Evolutionary conservation across 2,113 vertebrate species (phyloP), one percentile per base, ranked within the genome.

Genomic region (Mustelus asterias): DNA sequence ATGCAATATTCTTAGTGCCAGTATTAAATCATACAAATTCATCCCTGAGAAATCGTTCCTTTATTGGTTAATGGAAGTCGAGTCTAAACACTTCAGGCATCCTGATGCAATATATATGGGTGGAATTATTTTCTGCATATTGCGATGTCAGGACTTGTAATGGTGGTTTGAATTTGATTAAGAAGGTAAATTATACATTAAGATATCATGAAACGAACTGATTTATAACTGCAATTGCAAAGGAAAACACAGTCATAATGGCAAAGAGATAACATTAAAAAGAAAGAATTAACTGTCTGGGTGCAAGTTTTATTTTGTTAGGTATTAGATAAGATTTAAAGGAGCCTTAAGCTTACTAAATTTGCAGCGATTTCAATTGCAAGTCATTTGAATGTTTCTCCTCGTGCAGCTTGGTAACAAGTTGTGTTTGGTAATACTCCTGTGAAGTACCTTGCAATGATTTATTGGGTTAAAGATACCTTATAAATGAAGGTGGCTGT

Each of bases 221-320:
- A 89, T 89, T 89, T 89, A 89, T 58, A 89, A 89, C 86, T 89
- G 48, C 86, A 89, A 76, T 76, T 33, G 72, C 72, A 76, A 76
- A 76, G 72, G 24, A 76, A 76, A 76, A 10, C 29, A 76, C 72
- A 76, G 48, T 26, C 14, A 58, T 33, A 58, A 26, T 88, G 72
- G 85, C 44, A 8, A 88, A 48, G 85, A 60, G 48, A 26, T 89
- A 14, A 58, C 48, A 33, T 54, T 33, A 54, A 60, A 89, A 89
- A 54, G 86, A 26, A 89, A 33, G 54, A 60, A 89, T 58, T 26
- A 89, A 60, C 86, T 89, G 86, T 26, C 26, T 26, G 22, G 48
- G 54, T 60, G 48, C 54, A 89, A 89, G 54, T 89, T 60, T 89
- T 48, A 60, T 89, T 58, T 89, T 26, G 48, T 89, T 60, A 89